These are phyloP conservation scores for Agrotis exclamationis DNA, from an alignment of 2,888 invertebrate genomes.

Conservation along the genomic window DNA sequence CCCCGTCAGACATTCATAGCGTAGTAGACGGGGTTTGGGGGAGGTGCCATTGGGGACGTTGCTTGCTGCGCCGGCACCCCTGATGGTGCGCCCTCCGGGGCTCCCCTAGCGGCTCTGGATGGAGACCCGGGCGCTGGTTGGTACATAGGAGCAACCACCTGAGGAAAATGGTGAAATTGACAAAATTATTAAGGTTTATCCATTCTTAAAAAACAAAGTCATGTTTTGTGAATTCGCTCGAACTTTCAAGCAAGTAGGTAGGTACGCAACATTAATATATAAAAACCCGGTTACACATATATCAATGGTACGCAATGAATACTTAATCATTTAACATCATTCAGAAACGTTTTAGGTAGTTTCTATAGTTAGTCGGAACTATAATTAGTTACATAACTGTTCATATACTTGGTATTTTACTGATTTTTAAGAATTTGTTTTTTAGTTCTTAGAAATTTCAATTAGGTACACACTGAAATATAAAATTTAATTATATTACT, in stretches of 20 bases:
- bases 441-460: too few species aligned
- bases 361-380: too few species aligned
- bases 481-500: too few species aligned
- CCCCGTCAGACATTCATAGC: constrained; percentile 97
- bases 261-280: too few species aligned
- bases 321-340: too few species aligned
- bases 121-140: constrained; percentile 91
- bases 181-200: not conserved
- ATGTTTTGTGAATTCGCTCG: not conserved
- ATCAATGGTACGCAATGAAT: too few species aligned
- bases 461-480: too few species aligned
- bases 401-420: too few species aligned
- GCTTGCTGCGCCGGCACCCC: constrained; percentile 86
- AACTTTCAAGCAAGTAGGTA: not conserved
- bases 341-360: not conserved
- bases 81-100: constrained; percentile 92
- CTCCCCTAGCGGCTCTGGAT: constrained; percentile 93
- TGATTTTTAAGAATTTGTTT: too few species aligned
- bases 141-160: constrained; percentile 88
- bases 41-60: constrained; percentile 87
- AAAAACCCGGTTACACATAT: too few species aligned
- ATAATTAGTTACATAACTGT: too few species aligned
- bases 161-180: not conserved
- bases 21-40: constrained; percentile 93
- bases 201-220: not conserved